A percentile compares a stretch with the other conserved stretches of the same genome.
phyloP scores from a whole-genome alignment of 2,113 vertebrate species.

The Otocyon megalotis region DNA sequence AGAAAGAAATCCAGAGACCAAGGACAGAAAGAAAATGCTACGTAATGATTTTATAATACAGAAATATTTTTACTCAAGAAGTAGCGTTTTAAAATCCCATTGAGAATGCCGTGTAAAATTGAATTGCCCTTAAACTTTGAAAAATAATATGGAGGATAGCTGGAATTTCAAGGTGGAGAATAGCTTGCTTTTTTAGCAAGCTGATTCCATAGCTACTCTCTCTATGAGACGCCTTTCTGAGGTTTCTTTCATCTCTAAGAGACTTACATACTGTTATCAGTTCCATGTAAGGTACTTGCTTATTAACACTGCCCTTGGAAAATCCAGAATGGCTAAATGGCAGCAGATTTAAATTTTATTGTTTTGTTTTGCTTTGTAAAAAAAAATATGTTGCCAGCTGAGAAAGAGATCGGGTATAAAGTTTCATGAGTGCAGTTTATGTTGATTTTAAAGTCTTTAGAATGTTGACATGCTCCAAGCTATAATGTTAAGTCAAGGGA shows the following conservation, averaged over 20 bases:
- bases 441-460: slow-evolving; percentile 61
- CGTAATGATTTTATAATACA: slow-evolving; percentile 52
- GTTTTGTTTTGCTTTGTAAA: slow-evolving; percentile 69
- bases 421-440: slow-evolving; percentile 66
- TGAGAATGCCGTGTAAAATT: slow-evolving; percentile 62
- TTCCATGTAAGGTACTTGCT: neutral
- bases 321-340: slow-evolving; percentile 56
- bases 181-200: slow-evolving; percentile 17
- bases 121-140: slow-evolving; percentile 28
- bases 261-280: neutral
- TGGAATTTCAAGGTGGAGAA: slow-evolving; percentile 59
- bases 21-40: slow-evolving; percentile 45
- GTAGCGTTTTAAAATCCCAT: slow-evolving; percentile 8
- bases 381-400: slow-evolving; percentile 16
- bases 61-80: slow-evolving; percentile 62
- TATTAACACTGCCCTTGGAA: slow-evolving; percentile 43
- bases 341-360: slow-evolving; percentile 65
- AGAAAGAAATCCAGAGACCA: slow-evolving; percentile 47
- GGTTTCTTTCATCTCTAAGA: slow-evolving; percentile 37
- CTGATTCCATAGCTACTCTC: slow-evolving; percentile 44
- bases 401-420: slow-evolving; percentile 50
- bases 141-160: slow-evolving; percentile 47
- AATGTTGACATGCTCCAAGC: slow-evolving; percentile 64
- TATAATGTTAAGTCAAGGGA: slow-evolving; percentile 57
- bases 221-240: neutral